Percentiles rank a stretch among this genome's conserved stretches.
These are phyloP conservation scores for Sorex araneus DNA, from an alignment of 2,113 vertebrate species.

Conservation along the genomic window DNA sequence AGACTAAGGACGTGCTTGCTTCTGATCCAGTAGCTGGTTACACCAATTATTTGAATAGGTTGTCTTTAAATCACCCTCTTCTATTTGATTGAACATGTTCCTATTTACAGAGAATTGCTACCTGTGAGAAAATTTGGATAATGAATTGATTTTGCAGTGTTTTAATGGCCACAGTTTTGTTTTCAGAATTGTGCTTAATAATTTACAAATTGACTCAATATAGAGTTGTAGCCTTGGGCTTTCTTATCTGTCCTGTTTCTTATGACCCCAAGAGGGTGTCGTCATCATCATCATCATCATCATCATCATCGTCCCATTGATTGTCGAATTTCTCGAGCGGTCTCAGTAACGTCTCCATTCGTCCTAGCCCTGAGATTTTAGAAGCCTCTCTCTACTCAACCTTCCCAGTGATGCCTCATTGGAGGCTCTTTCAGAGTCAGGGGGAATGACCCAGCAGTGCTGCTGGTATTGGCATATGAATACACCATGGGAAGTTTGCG, in stretches of 20 bases:
- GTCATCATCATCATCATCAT: no score
- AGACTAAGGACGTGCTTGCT: background rate
- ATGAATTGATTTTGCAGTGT: slow-evolving; percentile 21
- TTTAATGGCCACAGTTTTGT: slow-evolving; percentile 16
- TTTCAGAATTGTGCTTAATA: slow-evolving; percentile 36
- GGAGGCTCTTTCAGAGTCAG: no score
- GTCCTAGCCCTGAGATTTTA: no score
- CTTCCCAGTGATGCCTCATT: no score
- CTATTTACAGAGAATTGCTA: background rate
- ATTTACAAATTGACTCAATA: background rate
- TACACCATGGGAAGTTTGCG: no score
- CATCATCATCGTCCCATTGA: no score
- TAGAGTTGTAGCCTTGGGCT: background rate
- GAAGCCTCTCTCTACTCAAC: no score
- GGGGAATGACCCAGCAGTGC: no score
- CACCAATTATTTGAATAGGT: slow-evolving; percentile 28
- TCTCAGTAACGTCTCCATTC: no score
- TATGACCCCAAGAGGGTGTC: background rate
- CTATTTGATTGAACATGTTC: slow-evolving; percentile 29
- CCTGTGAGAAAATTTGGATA: slow-evolving; percentile 14
- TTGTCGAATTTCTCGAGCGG: no score
- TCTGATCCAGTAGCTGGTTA: background rate
- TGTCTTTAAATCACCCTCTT: background rate
- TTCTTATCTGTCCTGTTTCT: background rate
- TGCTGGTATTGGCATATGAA: no score